Evolutionary conservation across 2,888 invertebrate genomes (phyloP).

Genomic region (Galerucella pusilla): DNA sequence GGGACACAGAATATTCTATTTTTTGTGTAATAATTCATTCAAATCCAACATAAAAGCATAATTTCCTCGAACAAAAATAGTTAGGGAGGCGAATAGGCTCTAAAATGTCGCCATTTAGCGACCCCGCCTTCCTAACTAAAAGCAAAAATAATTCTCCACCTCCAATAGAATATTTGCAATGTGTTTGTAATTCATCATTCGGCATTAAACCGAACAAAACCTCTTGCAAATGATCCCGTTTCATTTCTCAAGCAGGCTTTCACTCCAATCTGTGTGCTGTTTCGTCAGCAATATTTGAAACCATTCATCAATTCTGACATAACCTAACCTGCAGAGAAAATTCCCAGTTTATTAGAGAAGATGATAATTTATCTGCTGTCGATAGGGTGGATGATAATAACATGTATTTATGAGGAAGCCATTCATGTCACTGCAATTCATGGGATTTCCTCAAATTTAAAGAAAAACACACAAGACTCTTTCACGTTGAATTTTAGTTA

Average conservation of each 20-base stretch:
- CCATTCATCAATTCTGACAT: conserved; percentile 33
- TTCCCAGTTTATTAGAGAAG: conserved; percentile 24
- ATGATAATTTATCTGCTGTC: conserved; percentile 32
- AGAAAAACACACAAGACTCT: not conserved
- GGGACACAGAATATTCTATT: too few relatives aligned
- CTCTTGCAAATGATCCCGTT: conserved; percentile 34
- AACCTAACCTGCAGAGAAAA: conserved; percentile 21
- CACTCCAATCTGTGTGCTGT: conserved; percentile 31
- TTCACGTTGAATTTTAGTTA: not conserved
- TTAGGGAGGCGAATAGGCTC: too few relatives aligned
- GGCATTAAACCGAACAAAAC: conserved; percentile 28
- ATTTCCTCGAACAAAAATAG: too few relatives aligned
- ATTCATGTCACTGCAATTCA: conserved; percentile 10
- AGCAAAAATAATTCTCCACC: not conserved
- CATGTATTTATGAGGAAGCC: conserved; percentile 1
- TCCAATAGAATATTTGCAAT: not conserved
- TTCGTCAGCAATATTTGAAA: conserved; percentile 35
- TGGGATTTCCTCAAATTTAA: not conserved
- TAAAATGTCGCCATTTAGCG: too few relatives aligned
- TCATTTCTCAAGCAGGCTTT: conserved; percentile 25
- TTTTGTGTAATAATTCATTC: too few relatives aligned
- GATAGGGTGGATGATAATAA: conserved; percentile 27
- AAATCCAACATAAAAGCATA: too few relatives aligned
- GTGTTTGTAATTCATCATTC: conserved; percentile 24
- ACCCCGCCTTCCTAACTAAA: not conserved